Conservation (phyloP, 2,113 vertebrate species). For the Ia io region DNA sequence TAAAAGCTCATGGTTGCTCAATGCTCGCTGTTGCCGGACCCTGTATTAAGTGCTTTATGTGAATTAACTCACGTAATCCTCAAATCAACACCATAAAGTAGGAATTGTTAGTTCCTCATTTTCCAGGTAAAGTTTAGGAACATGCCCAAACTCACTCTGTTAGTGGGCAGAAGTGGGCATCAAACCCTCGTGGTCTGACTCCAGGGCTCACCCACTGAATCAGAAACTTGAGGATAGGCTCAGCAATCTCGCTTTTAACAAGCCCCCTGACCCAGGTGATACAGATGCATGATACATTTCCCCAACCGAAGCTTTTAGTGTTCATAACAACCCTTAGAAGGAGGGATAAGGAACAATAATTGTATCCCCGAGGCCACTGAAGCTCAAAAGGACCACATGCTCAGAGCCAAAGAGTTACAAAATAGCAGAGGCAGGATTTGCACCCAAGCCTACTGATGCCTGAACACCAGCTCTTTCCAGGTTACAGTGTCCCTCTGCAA, state of each 20-base stretch:
- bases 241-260: background rate
- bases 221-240: background rate
- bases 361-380: background rate
- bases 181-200: background rate
- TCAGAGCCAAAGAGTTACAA: background rate
- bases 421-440: background rate
- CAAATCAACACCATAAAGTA: slow-evolving; percentile 29
- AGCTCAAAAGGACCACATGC: background rate
- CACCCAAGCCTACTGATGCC: background rate
- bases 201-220: background rate
- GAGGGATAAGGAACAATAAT: background rate
- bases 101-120: background rate
- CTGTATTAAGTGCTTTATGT: slow-evolving; percentile 37
- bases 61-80: slow-evolving; percentile 52
- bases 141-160: background rate
- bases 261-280: background rate
- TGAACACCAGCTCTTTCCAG: background rate
- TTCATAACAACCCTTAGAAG: background rate
- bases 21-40: background rate
- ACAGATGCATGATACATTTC: background rate
- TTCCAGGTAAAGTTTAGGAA: slow-evolving; percentile 49
- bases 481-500: background rate
- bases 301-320: background rate
- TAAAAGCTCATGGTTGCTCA: slow-evolving; percentile 49
- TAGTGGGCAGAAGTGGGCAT: background rate